Base-by-base conservation (phyloP, 2,113 vertebrate genomes). In the Sinocyclocheilus rhinocerous region DNA sequence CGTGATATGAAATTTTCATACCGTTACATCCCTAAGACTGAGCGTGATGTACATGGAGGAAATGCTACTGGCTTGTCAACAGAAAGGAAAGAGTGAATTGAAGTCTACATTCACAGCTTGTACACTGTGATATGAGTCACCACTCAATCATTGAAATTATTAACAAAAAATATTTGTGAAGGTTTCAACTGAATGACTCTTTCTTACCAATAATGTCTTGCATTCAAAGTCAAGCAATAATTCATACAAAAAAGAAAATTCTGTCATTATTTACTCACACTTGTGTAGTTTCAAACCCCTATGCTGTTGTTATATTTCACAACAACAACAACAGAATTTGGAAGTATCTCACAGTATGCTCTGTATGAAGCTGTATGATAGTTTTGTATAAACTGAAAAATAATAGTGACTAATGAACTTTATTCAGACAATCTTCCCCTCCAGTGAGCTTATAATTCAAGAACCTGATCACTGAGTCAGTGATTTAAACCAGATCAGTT, bases 101-200 rank as follows among this genome's bases (percentile, higher is more conserved):
- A 81, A 80, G 12, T 78, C 57, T 63, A 39, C 22, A 2, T 61
- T 61, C 55, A 42, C 57, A 82, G 42, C 63, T 70, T 52, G 45
- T 55, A 82, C 24, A n/a, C 24, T 22, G 61, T 70, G 42, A 42
- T 24, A 24, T 48, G 61, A 82, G 80, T 82, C 80, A 82, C 63
- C 18, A 6, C 78, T 20, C 22, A 48, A 36, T 82, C 42, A 69
- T 13, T 50, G 80, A 63, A 82, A 70, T 82, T 82, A 70, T 82
- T 22, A 3, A 63, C 45, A 48, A 45, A 81, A 59, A 80, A 61
- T 8, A 20, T 45, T 45, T 69, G 18, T 22, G 65, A 50, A 2
- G 16, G 26, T 20, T 26, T 81, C 7, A 67, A 52, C 80, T 29
- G 80, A 82, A 82, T 52, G 2, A 13, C 16, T 77, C 29, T 52